Evolutionary conservation across 2,797 vertebrate genomes (phyloP).

Genomic region (Dendrocincla fuliginosa): DNA sequence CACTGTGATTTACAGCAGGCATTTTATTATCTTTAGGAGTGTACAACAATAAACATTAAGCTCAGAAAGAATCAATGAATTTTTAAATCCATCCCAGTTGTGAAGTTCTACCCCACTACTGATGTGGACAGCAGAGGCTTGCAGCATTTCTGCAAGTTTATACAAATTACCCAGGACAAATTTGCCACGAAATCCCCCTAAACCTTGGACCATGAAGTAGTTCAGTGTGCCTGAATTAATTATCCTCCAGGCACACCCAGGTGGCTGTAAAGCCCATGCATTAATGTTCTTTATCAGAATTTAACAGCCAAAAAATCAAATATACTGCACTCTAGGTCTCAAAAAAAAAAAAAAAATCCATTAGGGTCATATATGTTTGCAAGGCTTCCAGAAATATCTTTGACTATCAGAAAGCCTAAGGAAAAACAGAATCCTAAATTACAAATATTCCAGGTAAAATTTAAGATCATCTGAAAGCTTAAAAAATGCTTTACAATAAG

Average conservation of each 20-base stretch:
- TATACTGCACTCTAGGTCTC: neutral
- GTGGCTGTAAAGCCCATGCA: neutral
- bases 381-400: neutral
- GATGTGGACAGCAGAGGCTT: neutral
- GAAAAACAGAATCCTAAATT: neutral
- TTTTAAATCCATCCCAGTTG: neutral
- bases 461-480: neutral
- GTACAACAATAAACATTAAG: neutral
- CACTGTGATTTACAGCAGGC: neutral
- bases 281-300: neutral
- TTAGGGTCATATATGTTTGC: neutral
- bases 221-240: neutral
- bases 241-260: neutral
- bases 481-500: neutral
- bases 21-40: neutral
- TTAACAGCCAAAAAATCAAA: neutral
- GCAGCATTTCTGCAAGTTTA: neutral
- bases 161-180: neutral
- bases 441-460: neutral
- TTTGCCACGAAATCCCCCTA: neutral
- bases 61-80: neutral
- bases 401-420: neutral
- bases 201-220: neutral
- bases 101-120: neutral
- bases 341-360: neutral